These are phyloP conservation scores for Chiloscyllium punctatum DNA, from an alignment of 2,797 vertebrate genomes.

Conservation along the genomic window DNA sequence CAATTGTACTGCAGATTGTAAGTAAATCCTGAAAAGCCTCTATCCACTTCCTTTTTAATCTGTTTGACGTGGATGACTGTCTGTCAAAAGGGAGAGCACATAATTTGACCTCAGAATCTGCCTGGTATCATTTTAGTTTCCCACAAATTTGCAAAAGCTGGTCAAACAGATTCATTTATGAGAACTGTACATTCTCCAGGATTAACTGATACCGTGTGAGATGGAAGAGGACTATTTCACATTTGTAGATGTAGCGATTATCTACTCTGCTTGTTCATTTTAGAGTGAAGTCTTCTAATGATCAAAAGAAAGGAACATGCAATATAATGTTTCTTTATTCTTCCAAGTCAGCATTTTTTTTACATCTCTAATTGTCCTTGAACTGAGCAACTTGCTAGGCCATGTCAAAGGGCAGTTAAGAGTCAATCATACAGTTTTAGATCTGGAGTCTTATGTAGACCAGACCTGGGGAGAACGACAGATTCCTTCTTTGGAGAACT, in stretches of 20 bases:
- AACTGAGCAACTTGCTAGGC: too few relatives aligned
- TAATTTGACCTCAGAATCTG: not conserved
- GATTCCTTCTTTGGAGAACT: too few relatives aligned
- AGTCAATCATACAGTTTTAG: too few relatives aligned
- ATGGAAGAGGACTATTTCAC: not conserved
- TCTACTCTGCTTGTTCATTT: not conserved
- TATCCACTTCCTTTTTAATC: not conserved
- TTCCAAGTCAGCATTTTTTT: too few relatives aligned
- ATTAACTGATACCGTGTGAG: not conserved
- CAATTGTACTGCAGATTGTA: not conserved
- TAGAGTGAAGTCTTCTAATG: not conserved
- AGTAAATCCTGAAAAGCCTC: not conserved
- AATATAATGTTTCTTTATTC: not conserved
- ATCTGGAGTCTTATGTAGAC: too few relatives aligned
- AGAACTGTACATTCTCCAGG: not conserved
- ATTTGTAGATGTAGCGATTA: not conserved
- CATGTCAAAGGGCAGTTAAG: too few relatives aligned
- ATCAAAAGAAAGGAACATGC: not conserved
- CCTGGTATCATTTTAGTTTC: not conserved
- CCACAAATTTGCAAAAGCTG: not conserved
- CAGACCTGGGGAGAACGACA: too few relatives aligned
- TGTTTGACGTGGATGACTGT: not conserved
- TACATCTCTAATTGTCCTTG: too few relatives aligned
- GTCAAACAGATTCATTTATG: not conserved
- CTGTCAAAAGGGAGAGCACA: not conserved